phyloP scores from a whole-genome alignment of 2,888 invertebrate genomes.

The Eretmocerus hayati region DNA sequence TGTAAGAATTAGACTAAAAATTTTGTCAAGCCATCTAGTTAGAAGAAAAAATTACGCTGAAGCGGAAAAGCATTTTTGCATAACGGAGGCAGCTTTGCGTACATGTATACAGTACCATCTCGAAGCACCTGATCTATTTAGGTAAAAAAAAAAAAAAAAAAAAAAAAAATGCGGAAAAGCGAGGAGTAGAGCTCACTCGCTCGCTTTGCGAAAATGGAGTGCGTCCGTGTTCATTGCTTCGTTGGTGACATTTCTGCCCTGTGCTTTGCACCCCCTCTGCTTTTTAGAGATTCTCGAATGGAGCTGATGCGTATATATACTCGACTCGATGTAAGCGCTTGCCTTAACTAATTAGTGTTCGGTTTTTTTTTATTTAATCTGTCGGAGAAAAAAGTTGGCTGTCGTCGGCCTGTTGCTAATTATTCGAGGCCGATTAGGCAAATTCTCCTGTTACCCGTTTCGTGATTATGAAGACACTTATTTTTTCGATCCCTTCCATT shows the following conservation, averaged over 20 bases:
- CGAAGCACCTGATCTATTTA: conserved; percentile 41
- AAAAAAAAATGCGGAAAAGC: conserved; percentile 31
- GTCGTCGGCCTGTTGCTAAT: conserved; percentile 4
- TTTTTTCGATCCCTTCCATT: no score
- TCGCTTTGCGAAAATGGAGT: conserved; percentile 13
- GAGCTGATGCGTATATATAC: conserved; percentile 24
- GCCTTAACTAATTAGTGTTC: conserved; percentile 44
- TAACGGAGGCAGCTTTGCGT: not conserved
- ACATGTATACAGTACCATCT: conserved; percentile 35
- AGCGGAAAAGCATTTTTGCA: conserved; percentile 1
- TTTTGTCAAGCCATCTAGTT: no score
- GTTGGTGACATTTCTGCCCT: no score
- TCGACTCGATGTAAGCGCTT: conserved; percentile 34
- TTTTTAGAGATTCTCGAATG: no score
- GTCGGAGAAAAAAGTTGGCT: conserved; percentile 32
- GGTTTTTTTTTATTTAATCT: conserved; percentile 40
- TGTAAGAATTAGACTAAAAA: no score
- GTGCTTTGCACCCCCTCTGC: no score
- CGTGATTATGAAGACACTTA: no score
- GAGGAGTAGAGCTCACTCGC: conserved; percentile 13
- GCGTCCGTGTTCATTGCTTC: conserved; percentile 27
- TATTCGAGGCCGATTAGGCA: conserved; percentile 13
- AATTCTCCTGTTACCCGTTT: no score
- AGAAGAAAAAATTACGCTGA: conserved; percentile 8
- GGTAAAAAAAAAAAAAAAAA: conserved; percentile 3